Evolutionary conservation across 2,888 invertebrate genomes (phyloP), one percentile per base, ranked within the genome.

Genomic region (Nymphalis c-album): DNA sequence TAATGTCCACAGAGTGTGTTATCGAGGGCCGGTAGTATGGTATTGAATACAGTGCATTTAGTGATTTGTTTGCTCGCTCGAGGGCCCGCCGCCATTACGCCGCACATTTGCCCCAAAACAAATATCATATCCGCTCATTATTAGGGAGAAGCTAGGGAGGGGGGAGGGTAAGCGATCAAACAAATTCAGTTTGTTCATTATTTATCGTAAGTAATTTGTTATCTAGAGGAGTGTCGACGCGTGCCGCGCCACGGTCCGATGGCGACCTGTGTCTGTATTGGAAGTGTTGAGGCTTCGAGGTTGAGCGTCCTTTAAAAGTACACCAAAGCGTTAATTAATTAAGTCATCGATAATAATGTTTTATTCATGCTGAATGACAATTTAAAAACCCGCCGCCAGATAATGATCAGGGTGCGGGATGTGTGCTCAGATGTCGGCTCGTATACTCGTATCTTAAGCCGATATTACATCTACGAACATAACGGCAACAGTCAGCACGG

Each of bases 141-240:
- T 20, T 7, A 26, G 18, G 31, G 10, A 16, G 31, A n/a, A 7
- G 35, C 18, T 6, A 16, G 13, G 35, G 57, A 40, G 40, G 16
- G 18, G 50, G 48, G 20, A 13, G n/a, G n/a, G n/a, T n/a, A n/a
- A n/a, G 13, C 20, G 51, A 62, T 62, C 51, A 62, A 62, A 62
- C 61, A 51, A 17, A 63, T 55, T 55, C 46, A 18, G 7, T 47
- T 59, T 46, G 45, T 26, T 45, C 31, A 55, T 55, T 63, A 47
- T 63, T 63, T 63, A 18, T 18, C n/a, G 13, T n/a, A 63, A 31
- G 45, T 63, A 53, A 63, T 63, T 55, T n/a, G 46, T 63, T 55
- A 55, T n/a, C 26, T 51, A 22, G 55, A 45, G 57, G 18, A 57
- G 35, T 40, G 40, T 57, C 35, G 31, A 17, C 57, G 10, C 57